Base-by-base conservation (phyloP, 2,888 invertebrate species). In the Sminthurides aquaticus region DNA sequence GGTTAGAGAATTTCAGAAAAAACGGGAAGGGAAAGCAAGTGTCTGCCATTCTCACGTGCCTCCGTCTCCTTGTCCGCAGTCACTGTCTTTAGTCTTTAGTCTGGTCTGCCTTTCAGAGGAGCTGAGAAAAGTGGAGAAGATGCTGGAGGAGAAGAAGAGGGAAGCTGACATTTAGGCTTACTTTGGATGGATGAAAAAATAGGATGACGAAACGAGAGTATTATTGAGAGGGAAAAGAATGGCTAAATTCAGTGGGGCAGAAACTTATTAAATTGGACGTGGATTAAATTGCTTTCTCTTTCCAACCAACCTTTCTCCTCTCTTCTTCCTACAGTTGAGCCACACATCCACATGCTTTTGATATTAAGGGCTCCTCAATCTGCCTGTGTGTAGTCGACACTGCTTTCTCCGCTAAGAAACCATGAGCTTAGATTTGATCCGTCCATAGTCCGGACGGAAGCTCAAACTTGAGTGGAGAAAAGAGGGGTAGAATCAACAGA, bases 231-330 rank as follows among this genome's bases (percentile, higher is more conserved):
- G 57, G 57, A 52, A 57, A 62, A 63, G 63, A 63, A 63, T 63
- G 63, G 57, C 57, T 63, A 63, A 63, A 63, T 57, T 63, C 63
- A 57, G 57, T 63, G 63, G 52, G n/a, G 63, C 57, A 63, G 63
- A 63, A 63, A 63, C 57, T 57, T 63, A 63, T 57, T 63, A 63
- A 63, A 63, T 63, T 63, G 63, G 63, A 63, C 63, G 57, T 63
- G 57, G 63, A 63, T 63, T 63, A 63, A 63, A 63, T 63, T 63
- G 63, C 57, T 57, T 63, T 63, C 63, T 63, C 63, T 63, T 63
- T 63, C 43, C 26, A 34, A 34, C 8, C 43, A 34, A 34, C 43
- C 43, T 34, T 34, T 11, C 15, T 34, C 43, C 56, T 24, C 26
- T 56, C 25, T 27, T 27, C 5, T 11, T 56, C 24, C 27, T n/a